Conservation (phyloP, 1,140 invertebrate species). For the Ceratoteleas bidentatus region DNA sequence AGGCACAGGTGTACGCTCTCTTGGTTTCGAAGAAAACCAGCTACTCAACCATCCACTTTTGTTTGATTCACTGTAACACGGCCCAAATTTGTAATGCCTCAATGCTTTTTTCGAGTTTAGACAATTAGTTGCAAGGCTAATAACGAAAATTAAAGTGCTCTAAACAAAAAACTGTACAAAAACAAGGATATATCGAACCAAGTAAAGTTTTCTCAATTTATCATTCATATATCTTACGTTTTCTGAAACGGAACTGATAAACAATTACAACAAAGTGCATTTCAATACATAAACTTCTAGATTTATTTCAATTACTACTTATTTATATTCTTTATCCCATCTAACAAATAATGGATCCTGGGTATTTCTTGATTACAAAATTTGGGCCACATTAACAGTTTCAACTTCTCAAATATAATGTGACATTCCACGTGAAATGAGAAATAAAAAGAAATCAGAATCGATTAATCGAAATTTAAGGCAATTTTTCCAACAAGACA, state of each 20-base stretch:
- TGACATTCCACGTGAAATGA: not conserved
- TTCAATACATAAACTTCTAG: too few relatives aligned
- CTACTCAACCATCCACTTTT: constrained; percentile 78
- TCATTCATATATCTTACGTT: too few relatives aligned
- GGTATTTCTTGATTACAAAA: constrained; percentile 52
- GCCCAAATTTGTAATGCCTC: constrained; percentile 76
- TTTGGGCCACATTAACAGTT: constrained; percentile 76
- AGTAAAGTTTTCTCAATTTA: too few relatives aligned
- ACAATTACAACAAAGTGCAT: too few relatives aligned
- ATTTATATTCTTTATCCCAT: not conserved
- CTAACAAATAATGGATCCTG: not conserved
- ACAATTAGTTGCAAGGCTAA: too few relatives aligned
- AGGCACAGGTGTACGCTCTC: constrained; percentile 64
- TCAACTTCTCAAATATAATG: not conserved
- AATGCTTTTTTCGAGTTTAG: too few relatives aligned
- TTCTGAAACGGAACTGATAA: too few relatives aligned
- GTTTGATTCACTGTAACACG: constrained; percentile 77
- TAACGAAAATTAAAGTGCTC: constrained; percentile 31
- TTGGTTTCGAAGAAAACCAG: constrained; percentile 76
- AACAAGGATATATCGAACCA: too few relatives aligned
- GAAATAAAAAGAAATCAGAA: constrained; percentile 10
- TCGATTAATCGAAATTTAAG: constrained; percentile 15
- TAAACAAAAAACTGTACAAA: constrained; percentile 2
- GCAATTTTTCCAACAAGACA: not conserved
- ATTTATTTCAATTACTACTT: not conserved